phyloP scores from a whole-genome alignment of 2,113 vertebrate genomes.

The Lutjanus erythropterus region DNA sequence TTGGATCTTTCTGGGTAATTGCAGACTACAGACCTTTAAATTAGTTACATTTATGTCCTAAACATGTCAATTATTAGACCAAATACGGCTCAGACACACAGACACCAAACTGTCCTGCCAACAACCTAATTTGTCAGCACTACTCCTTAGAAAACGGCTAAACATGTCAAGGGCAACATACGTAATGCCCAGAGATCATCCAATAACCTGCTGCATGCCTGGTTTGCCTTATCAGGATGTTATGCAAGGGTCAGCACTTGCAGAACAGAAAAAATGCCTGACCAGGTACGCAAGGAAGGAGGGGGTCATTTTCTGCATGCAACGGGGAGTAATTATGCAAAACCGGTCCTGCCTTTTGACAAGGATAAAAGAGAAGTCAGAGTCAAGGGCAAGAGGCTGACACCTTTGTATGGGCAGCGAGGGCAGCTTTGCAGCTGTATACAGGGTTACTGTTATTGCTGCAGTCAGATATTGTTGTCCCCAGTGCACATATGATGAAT shows the following conservation, averaged over 20 bases:
- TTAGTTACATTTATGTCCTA: constrained; percentile 4
- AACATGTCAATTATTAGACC: constrained; percentile 12
- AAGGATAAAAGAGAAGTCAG: constrained; percentile 58
- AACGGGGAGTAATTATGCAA: constrained; percentile 68
- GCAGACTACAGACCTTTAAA: constrained; percentile 11
- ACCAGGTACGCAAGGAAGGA: constrained; percentile 9
- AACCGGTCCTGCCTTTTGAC: constrained; percentile 54
- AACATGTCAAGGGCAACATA: constrained; percentile 20
- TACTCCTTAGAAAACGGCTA: constrained; percentile 11
- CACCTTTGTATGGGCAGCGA: constrained; percentile 45
- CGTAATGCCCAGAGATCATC: constrained; percentile 5
- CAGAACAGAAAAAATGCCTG: not conserved
- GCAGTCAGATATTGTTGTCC: constrained; percentile 68
- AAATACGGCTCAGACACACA: not conserved
- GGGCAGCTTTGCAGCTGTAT: constrained; percentile 42
- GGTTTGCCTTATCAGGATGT: constrained; percentile 60
- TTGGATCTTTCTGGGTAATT: constrained; percentile 12
- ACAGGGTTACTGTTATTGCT: constrained; percentile 59
- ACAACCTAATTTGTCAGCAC: not conserved
- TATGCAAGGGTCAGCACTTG: constrained; percentile 62
- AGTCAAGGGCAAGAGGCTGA: constrained; percentile 74
- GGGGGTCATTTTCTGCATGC: constrained; percentile 48
- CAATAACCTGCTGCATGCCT: constrained; percentile 44
- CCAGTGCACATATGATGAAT: constrained; percentile 72
- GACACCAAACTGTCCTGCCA: constrained; percentile 15